phyloP scores from a whole-genome alignment of 2,797 vertebrate species.

The Masticophis lateralis region DNA sequence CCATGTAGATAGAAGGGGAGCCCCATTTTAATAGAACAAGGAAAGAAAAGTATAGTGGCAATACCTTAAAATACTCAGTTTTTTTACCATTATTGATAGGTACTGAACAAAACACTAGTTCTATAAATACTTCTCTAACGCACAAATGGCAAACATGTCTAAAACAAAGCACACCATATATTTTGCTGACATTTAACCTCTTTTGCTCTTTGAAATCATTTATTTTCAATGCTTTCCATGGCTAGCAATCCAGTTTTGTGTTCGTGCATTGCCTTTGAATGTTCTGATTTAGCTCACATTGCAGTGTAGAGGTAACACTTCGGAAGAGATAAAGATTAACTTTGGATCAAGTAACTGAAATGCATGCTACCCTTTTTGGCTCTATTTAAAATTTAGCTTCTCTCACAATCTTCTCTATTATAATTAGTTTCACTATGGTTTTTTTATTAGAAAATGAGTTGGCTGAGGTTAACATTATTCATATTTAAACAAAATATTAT shows the following conservation, averaged over 20 bases:
- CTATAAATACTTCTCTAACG: not conserved
- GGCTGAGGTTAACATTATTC: not conserved
- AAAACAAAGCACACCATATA: not conserved
- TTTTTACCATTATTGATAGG: not conserved
- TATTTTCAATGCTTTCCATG: not conserved
- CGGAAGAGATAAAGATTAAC: not conserved
- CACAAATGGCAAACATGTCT: not conserved
- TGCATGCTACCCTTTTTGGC: not conserved
- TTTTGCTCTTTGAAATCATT: not conserved
- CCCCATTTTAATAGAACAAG: not conserved
- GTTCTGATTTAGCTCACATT: not conserved
- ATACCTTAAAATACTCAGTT: not conserved
- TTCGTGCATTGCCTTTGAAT: slow-evolving; percentile 5
- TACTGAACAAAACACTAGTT: not conserved
- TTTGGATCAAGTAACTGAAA: not conserved
- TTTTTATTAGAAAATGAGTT: not conserved
- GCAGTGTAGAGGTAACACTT: not conserved
- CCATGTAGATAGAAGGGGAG: too few relatives aligned
- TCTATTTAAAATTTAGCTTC: slow-evolving; percentile 6
- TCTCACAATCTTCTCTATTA: not conserved
- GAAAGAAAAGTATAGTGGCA: not conserved
- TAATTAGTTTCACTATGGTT: not conserved
- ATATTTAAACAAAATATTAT: not conserved
- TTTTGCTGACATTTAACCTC: not conserved
- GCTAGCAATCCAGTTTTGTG: not conserved